Evolutionary conservation across 1,140 invertebrate species (phyloP).

Genomic region (Tachypleus tridentatus): DNA sequence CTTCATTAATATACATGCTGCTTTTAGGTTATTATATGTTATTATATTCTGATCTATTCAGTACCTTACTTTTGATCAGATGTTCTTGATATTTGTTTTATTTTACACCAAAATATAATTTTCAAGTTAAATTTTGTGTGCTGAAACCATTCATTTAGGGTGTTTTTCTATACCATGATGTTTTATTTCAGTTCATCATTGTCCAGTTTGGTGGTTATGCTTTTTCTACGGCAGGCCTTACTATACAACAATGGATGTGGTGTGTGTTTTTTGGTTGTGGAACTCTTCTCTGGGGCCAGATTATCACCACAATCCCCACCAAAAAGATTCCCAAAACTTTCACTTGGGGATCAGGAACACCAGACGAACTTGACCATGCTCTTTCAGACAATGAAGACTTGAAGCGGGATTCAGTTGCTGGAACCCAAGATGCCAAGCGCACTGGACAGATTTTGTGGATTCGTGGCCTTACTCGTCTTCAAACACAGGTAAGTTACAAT

Average conservation of each 20-base stretch:
- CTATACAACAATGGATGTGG: conserved; percentile 96
- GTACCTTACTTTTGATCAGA: too few species aligned
- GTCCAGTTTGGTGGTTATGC: conserved; percentile 94
- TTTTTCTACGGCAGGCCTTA: conserved; percentile 81
- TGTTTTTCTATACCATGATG: conserved; percentile 22
- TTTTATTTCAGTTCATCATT: conserved; percentile 64
- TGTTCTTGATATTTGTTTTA: too few species aligned
- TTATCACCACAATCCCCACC: conserved; percentile 91
- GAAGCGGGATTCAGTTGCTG: conserved; percentile 62
- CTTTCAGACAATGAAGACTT: conserved; percentile 71
- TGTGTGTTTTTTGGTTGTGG: conserved; percentile 95
- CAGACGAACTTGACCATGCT: conserved; percentile 62
- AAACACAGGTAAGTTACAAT: conserved; percentile 85
- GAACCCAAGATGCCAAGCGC: conserved; percentile 59
- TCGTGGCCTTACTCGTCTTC: conserved; percentile 89
- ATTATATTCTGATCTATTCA: too few species aligned
- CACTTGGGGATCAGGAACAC: conserved; percentile 84
- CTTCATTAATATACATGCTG: too few species aligned
- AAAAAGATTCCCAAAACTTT: conserved; percentile 72
- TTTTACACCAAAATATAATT: too few species aligned
- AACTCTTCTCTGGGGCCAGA: conserved; percentile 91
- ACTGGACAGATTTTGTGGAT: conserved; percentile 99
- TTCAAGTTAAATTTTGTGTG: too few species aligned
- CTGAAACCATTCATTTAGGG: neutral
- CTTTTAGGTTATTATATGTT: too few species aligned